These are phyloP conservation scores for Drosophila melanica DNA, from an alignment of 1,140 invertebrate genomes.

Conservation along the genomic window DNA sequence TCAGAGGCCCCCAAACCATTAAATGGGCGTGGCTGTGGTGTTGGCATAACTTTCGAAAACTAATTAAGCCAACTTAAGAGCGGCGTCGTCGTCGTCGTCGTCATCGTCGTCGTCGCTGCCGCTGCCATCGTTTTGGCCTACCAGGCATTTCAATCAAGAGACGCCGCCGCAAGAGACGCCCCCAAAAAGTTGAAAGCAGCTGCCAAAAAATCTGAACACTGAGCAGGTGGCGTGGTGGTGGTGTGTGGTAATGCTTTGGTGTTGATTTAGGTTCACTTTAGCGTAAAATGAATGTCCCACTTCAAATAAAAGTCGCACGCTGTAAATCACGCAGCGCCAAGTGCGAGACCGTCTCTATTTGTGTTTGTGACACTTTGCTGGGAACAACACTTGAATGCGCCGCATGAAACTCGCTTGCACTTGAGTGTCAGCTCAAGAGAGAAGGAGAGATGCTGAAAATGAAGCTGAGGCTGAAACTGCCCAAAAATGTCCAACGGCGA, in stretches of 20 bases:
- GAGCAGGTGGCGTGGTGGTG: constrained; percentile 13
- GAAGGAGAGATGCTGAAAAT: constrained; percentile 1
- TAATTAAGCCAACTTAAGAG: constrained; percentile 83
- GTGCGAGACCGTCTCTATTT: constrained; percentile 53
- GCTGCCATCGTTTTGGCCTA: constrained; percentile 50
- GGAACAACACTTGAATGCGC: constrained; percentile 72
- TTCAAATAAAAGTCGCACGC: constrained; percentile 81
- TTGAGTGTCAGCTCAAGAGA: constrained; percentile 66
- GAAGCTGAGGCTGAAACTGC: constrained; percentile 2
- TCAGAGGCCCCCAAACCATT: constrained; percentile 58
- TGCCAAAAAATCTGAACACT: constrained; percentile 54
- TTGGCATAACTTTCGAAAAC: constrained; percentile 82
- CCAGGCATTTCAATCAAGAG: constrained; percentile 78
- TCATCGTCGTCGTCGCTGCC: constrained; percentile 14
- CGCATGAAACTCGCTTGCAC: constrained; percentile 76
- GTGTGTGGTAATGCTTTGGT: constrained; percentile 37
- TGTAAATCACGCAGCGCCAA: constrained; percentile 72
- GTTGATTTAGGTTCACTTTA: constrained; percentile 82
- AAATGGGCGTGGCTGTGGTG: constrained; percentile 73
- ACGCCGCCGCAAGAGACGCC: constrained; percentile 60
- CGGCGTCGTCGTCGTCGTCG: constrained; percentile 44
- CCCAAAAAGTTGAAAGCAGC: constrained; percentile 33
- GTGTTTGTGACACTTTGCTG: constrained; percentile 34
- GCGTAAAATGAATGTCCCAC: constrained; percentile 82
- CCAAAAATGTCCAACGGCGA: constrained; percentile 72